Conservation (phyloP, 2,797 vertebrate genomes). For the Centropyge bicolor region DNA sequence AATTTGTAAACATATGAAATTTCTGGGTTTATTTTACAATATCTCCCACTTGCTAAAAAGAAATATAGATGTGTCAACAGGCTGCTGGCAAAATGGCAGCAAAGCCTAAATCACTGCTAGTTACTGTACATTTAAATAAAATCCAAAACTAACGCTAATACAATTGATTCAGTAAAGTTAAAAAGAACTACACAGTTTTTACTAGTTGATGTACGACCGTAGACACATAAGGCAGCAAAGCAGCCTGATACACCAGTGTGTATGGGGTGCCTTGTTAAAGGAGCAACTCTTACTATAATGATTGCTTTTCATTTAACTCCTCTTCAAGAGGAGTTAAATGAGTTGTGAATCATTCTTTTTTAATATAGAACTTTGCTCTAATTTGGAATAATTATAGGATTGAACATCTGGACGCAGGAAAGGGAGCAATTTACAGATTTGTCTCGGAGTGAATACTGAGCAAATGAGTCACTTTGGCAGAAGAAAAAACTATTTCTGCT, state of each 20-base stretch:
- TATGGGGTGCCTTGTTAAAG: slow-evolving; percentile 8
- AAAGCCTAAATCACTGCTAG: not conserved
- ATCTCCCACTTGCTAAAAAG: not conserved
- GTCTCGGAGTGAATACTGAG: slow-evolving; percentile 46
- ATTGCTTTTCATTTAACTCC: no score
- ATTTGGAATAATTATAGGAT: slow-evolving; percentile 57
- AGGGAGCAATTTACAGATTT: slow-evolving; percentile 63
- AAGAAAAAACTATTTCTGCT: slow-evolving; percentile 15
- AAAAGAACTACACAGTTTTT: not conserved
- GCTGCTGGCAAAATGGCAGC: not conserved
- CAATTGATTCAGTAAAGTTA: not conserved
- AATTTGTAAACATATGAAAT: not conserved
- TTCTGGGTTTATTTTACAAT: not conserved
- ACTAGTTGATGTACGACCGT: not conserved
- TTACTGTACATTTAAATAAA: not conserved
- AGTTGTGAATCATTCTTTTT: slow-evolving; percentile 36
- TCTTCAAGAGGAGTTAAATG: slow-evolving; percentile 21
- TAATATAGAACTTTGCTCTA: slow-evolving; percentile 32
- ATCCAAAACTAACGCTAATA: not conserved
- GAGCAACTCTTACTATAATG: slow-evolving; percentile 4
- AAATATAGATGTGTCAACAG: not conserved
- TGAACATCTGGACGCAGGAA: slow-evolving; percentile 50
- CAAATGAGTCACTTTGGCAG: slow-evolving; percentile 57
- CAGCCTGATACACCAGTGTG: no score
- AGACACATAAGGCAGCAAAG: not conserved